phyloP scores from a whole-genome alignment of 2,113 vertebrate genomes.

The Callaeas wilsoni region DNA sequence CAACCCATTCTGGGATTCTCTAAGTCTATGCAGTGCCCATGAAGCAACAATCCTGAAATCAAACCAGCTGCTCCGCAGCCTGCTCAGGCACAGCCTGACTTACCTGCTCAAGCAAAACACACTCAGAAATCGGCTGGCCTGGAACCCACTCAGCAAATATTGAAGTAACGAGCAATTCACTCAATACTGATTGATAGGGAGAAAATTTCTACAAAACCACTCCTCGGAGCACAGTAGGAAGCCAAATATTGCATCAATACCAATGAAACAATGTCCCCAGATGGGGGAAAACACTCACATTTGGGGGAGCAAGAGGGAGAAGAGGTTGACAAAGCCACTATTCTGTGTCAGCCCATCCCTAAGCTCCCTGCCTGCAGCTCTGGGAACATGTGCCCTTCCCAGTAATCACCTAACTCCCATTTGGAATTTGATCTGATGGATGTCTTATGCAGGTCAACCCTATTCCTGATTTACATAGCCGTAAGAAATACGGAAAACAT shows the following conservation, averaged over 20 bases:
- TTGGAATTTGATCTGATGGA: neutral
- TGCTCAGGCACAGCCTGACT: neutral
- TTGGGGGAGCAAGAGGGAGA: neutral
- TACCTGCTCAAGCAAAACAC: neutral
- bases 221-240: neutral
- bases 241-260: neutral
- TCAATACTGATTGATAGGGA: neutral
- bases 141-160: neutral
- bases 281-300: fast-evolving
- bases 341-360: neutral
- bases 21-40: neutral
- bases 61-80: neutral
- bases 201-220: neutral
- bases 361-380: neutral
- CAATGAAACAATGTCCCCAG: neutral
- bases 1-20: neutral
- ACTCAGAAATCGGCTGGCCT: neutral
- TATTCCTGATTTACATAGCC: neutral
- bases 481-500: neutral
- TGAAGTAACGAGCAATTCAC: neutral
- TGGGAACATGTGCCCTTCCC: neutral
- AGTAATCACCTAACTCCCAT: neutral
- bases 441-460: neutral
- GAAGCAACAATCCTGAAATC: neutral
- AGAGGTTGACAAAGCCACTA: fast-evolving